Evolutionary conservation across 2,888 invertebrate species (phyloP).

Genomic region (Noctua janthina): DNA sequence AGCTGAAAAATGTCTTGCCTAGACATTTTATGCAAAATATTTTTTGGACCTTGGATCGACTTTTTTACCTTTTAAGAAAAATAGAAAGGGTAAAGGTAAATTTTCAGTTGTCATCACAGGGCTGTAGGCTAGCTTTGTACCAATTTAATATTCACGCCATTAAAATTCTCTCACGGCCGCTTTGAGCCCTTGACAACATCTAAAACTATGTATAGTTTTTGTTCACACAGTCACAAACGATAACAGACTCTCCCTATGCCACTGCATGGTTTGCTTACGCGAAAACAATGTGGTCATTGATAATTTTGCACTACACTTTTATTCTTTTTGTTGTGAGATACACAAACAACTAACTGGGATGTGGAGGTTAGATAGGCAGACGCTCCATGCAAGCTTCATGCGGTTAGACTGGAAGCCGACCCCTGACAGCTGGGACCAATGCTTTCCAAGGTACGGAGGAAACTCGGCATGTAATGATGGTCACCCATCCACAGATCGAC

Average conservation of each 20-base stretch:
- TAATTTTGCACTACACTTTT: too few relatives aligned
- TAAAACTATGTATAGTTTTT: conserved; percentile 50
- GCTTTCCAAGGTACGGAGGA: neutral
- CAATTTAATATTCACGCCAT: conserved; percentile 53
- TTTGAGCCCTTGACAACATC: conserved; percentile 53
- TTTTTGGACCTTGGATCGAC: neutral
- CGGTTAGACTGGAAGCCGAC: too few relatives aligned
- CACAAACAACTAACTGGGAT: too few relatives aligned
- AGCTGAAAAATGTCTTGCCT: neutral
- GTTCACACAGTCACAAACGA: conserved; percentile 27
- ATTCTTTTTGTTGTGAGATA: too few relatives aligned
- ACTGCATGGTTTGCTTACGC: conserved; percentile 20
- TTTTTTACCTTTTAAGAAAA: neutral
- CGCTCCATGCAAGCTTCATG: too few relatives aligned
- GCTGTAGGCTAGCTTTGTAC: conserved; percentile 4
- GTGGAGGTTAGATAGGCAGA: too few relatives aligned
- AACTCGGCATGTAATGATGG: neutral
- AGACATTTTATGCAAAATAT: neutral
- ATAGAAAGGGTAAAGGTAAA: conserved; percentile 11
- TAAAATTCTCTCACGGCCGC: conserved; percentile 46
- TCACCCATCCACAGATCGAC: neutral
- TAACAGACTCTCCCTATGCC: conserved; percentile 34
- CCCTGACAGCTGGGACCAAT: too few relatives aligned
- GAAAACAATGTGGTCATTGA: too few relatives aligned
- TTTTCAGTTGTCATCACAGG: neutral